A percentile compares a stretch with the other conserved stretches of the same genome.
These are phyloP conservation scores for Apistogramma diplotaenia DNA, from an alignment of 2,113 vertebrate genomes.

Conservation along the genomic window DNA sequence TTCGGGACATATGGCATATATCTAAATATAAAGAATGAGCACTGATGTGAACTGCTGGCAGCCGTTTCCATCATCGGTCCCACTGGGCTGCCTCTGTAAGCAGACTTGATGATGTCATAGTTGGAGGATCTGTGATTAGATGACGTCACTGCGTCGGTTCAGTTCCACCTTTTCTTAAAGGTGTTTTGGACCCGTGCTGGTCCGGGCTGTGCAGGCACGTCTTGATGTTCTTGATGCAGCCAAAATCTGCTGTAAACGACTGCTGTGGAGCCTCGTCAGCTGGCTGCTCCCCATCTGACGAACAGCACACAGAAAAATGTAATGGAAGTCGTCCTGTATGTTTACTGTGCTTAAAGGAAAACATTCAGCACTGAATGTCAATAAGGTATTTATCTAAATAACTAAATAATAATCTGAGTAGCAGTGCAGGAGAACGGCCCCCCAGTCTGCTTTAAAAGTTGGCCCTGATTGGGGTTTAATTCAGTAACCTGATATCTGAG, in stretches of 20 bases:
- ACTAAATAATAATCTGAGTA: no score
- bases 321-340: background rate
- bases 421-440: background rate
- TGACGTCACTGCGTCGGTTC: background rate
- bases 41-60: no score
- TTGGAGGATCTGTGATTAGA: constrained; percentile 17
- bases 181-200: background rate
- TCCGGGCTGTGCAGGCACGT: background rate
- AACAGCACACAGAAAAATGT: no score
- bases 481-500: no score
- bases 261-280: background rate
- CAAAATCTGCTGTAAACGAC: background rate
- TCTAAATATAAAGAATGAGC: no score
- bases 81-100: no score
- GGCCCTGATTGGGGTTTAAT: background rate
- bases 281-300: background rate
- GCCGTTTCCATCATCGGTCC: no score
- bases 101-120: background rate
- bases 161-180: background rate
- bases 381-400: background rate
- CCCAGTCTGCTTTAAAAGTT: background rate
- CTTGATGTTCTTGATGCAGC: background rate
- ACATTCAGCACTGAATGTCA: background rate
- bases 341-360: background rate
- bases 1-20: no score